A percentile compares a stretch with the other conserved stretches of the same genome.
These are phyloP conservation scores for Heliconius melpomene DNA, from an alignment of 1,140 invertebrate genomes.

Conservation along the genomic window DNA sequence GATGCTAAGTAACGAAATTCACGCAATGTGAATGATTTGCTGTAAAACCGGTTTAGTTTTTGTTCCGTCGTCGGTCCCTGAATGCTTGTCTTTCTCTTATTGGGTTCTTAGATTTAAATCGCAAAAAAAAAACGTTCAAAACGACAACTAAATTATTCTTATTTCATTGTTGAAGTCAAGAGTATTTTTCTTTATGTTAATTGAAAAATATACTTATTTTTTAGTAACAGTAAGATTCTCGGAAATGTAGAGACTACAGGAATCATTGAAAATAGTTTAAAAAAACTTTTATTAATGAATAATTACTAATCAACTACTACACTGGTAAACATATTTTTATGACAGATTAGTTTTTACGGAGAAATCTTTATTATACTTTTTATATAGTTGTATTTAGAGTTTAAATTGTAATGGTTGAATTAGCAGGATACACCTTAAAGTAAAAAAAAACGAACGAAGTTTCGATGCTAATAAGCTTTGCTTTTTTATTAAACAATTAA, in stretches of 20 bases:
- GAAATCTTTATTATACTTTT: too few species aligned
- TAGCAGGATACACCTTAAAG: too few species aligned
- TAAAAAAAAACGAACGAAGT: too few species aligned
- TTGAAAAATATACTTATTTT: background rate
- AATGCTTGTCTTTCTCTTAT: conserved; percentile 9
- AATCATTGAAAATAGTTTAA: background rate
- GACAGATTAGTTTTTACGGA: too few species aligned
- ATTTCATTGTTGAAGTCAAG: background rate
- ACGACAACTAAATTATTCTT: background rate
- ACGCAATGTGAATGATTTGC: conserved; percentile 6
- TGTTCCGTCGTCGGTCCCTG: conserved; percentile 2
- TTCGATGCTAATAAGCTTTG: too few species aligned
- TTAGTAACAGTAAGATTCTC: background rate
- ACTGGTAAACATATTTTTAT: too few species aligned
- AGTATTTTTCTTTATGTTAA: background rate
- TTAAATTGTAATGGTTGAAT: too few species aligned
- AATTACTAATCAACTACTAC: background rate
- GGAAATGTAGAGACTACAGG: background rate
- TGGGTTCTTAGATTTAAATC: background rate
- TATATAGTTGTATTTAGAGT: too few species aligned
- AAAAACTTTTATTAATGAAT: background rate
- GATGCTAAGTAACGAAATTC: background rate
- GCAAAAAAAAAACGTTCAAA: background rate
- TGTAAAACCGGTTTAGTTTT: conserved; percentile 12
- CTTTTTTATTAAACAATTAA: too few species aligned